Evolutionary conservation across 2,113 vertebrate species (phyloP).

Genomic region (Nothoprocta perdicaria): DNA sequence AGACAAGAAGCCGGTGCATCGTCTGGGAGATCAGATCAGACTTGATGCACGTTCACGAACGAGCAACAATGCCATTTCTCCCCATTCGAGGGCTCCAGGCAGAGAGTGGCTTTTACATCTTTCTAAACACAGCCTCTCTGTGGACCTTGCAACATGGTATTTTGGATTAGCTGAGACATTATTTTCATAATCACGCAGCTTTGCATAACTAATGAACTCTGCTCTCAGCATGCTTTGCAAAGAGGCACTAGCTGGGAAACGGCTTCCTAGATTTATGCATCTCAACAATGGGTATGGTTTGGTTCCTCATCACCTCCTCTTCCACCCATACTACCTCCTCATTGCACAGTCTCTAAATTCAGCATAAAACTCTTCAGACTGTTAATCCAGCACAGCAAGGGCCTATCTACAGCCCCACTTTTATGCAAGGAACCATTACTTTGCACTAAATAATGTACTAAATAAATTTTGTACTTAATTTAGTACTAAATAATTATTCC

Average conservation of each 20-base stretch:
- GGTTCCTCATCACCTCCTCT: background rate
- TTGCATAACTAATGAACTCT: background rate
- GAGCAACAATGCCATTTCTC: background rate
- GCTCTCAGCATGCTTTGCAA: background rate
- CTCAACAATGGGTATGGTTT: background rate
- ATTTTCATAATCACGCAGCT: slow-evolving; percentile 34
- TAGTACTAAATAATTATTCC: background rate
- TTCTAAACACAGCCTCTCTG: background rate
- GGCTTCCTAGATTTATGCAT: background rate
- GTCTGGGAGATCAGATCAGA: slow-evolving; percentile 36
- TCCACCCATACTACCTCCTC: background rate
- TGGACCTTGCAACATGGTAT: background rate
- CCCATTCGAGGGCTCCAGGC: background rate
- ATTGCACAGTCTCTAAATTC: background rate
- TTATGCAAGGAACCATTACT: background rate
- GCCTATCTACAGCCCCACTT: background rate
- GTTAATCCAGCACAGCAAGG: background rate
- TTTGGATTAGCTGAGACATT: background rate
- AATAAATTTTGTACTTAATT: too few relatives aligned
- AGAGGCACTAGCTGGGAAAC: background rate
- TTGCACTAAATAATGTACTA: too few relatives aligned
- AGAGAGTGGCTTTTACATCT: background rate
- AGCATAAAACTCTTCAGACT: background rate
- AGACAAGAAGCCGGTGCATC: background rate
- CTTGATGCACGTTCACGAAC: background rate